Percentiles rank a stretch among this genome's conserved stretches.
Conservation (phyloP, 1,140 invertebrate species). For the Drosophila seguyi region DNA sequence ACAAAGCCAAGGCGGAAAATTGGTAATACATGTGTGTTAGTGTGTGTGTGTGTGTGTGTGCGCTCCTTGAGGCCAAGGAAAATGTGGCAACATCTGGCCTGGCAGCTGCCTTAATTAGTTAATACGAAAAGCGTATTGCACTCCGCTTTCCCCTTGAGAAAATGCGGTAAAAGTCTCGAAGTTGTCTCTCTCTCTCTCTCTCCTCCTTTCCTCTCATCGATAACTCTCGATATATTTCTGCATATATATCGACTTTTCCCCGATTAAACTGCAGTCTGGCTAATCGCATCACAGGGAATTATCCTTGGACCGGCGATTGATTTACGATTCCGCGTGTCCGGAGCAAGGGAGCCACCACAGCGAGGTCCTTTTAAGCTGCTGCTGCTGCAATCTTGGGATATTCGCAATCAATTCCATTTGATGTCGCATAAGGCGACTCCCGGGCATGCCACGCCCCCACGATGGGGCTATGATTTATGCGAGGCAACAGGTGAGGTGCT, state of each 20-base stretch:
- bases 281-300: slow-evolving; percentile 51
- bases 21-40: slow-evolving; percentile 16
- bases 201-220: too few relatives aligned
- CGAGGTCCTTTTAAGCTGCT: slow-evolving; percentile 26
- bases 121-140: slow-evolving; percentile 20
- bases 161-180: neutral
- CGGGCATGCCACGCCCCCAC: slow-evolving; percentile 16
- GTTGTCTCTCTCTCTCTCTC: too few relatives aligned
- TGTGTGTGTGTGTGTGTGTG: neutral
- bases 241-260: neutral
- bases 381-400: slow-evolving; percentile 40
- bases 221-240: neutral
- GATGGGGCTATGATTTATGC: slow-evolving; percentile 68
- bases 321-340: slow-evolving; percentile 17
- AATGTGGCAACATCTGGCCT: slow-evolving; percentile 42
- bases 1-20: slow-evolving; percentile 51
- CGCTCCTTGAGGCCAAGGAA: slow-evolving; percentile 11
- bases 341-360: neutral
- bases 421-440: neutral
- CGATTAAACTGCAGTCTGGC: slow-evolving; percentile 25
- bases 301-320: slow-evolving; percentile 37
- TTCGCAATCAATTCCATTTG: slow-evolving; percentile 45
- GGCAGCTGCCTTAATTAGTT: slow-evolving; percentile 53
- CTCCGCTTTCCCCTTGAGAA: neutral
- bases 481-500: slow-evolving; percentile 40